Base-by-base conservation (phyloP, 2,888 invertebrate species). In the Meiosimyza decipiens region DNA sequence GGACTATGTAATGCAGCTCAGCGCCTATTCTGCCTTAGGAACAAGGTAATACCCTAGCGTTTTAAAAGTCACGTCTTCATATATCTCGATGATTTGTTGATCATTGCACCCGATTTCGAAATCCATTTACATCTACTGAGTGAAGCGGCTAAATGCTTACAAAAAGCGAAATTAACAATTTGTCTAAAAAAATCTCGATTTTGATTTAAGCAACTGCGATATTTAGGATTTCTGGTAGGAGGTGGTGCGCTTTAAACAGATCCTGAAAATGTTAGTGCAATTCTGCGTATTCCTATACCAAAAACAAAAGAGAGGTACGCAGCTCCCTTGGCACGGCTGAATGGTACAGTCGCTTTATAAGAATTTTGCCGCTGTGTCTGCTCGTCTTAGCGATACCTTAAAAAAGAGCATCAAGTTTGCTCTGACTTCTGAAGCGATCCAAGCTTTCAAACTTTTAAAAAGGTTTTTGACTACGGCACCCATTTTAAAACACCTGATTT, bases 331-430 rank as follows among this genome's bases (percentile, higher is more conserved):
- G 62, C 6, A 62, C 62, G 13, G 62, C 62, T 6, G 62, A 47
- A 7, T 62, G 62, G 62, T 62, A 62, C n/a, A 13, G 62, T 6
- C 28, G 62, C 7, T 62, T 62, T 18, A 62, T 62, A 13, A 33
- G 16, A 40, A n/a, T n/a, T 62, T 62, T 62, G 33, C 62, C 6
- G 16, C 7, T 7, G 16, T 62, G 13, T 33, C 62, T 15, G 62
- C 40, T 7, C 62, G 47, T 5, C n/a, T 62, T 15, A 62, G 62
- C 47, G 62, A 62, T n/a, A 62, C 40, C 1, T 33, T 62, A 13
- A 57, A 18, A 64, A 64, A 12, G 28, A 28, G 3, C 28, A 28
- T 2, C 28, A 28, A 28, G 28, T 28, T 28, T 28, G 28, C 4
- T 0, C 3, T 28, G 2, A 4, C 28, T 3, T 3, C 28, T 4